A percentile compares a stretch with the other conserved stretches of the same genome.
Conservation (phyloP, 2,113 vertebrate species). For the Anser brachyrhynchus region DNA sequence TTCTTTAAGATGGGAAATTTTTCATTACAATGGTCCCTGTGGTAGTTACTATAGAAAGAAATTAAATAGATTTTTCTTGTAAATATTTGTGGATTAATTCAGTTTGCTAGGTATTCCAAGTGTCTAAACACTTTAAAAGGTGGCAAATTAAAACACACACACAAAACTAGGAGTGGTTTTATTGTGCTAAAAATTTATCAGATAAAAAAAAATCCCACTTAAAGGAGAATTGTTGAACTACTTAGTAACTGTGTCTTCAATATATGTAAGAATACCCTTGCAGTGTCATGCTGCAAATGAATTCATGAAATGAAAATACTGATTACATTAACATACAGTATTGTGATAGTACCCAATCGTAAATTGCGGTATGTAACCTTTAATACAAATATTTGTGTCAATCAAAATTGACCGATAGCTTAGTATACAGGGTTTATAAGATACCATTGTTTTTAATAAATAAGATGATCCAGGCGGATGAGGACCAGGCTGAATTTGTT, state of each 20-base stretch:
- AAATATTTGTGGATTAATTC: conserved; percentile 72
- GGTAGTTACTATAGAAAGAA: conserved; percentile 69
- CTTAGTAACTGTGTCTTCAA: conserved; percentile 44
- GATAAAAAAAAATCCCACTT: conserved; percentile 54
- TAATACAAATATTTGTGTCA: conserved; percentile 76
- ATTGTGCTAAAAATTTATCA: conserved; percentile 57
- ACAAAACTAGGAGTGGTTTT: conserved; percentile 51
- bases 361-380: conserved; percentile 69
- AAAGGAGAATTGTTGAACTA: conserved; percentile 64
- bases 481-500: conserved; percentile 61
- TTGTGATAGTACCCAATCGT: conserved; percentile 64
- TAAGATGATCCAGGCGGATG: conserved; percentile 31
- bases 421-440: conserved; percentile 41
- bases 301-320: conserved; percentile 70
- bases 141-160: conserved; percentile 50
- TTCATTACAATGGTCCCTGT: conserved; percentile 74
- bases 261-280: conserved; percentile 65
- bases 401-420: conserved; percentile 71
- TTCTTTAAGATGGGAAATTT: conserved; percentile 72
- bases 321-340: conserved; percentile 76
- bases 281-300: conserved; percentile 69
- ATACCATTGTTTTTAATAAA: conserved; percentile 64
- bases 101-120: conserved; percentile 49
- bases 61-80: conserved; percentile 67
- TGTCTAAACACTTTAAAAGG: conserved; percentile 64